phyloP scores from a whole-genome alignment of 2,888 invertebrate species.

The Sarcophaga variegata region DNA sequence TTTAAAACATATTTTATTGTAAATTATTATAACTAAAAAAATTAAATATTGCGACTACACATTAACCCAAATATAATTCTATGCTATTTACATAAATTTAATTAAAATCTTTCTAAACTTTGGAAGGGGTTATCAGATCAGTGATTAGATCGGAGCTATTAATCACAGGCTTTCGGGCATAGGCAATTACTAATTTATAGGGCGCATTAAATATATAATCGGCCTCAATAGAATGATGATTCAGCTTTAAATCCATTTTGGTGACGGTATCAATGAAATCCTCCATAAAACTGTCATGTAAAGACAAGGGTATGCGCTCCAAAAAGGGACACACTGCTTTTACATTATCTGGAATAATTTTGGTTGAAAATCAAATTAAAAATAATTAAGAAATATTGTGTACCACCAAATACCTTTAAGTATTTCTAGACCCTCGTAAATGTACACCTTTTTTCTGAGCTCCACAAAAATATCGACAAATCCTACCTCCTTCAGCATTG shows the following conservation, averaged over 20 bases:
- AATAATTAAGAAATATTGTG: neutral
- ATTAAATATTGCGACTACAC: neutral
- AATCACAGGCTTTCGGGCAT: constrained; percentile 80
- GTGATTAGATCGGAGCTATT: neutral
- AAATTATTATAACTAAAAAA: neutral
- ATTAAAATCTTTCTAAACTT: neutral
- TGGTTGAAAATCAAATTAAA: neutral
- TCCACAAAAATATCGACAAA: constrained; percentile 67
- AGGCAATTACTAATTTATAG: constrained; percentile 83
- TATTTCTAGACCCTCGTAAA: constrained; percentile 67
- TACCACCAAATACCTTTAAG: constrained; percentile 56
- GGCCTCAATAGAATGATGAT: constrained; percentile 12
- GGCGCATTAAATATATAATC: constrained; percentile 82
- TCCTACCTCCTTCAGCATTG: constrained; percentile 62
- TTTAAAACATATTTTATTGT: too few relatives aligned
- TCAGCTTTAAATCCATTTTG: constrained; percentile 69
- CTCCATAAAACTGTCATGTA: constrained; percentile 85
- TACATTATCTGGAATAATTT: constrained; percentile 84
- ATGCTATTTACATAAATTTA: neutral
- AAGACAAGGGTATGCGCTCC: constrained; percentile 85
- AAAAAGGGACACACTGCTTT: constrained; percentile 88
- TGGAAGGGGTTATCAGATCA: constrained; percentile 11
- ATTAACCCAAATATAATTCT: too few relatives aligned
- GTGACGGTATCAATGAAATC: constrained; percentile 83
- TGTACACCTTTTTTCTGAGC: constrained; percentile 60